Evolutionary conservation across 2,888 invertebrate genomes (phyloP), one percentile per base, ranked within the genome.

Genomic region (Scaptomyza reducta): DNA sequence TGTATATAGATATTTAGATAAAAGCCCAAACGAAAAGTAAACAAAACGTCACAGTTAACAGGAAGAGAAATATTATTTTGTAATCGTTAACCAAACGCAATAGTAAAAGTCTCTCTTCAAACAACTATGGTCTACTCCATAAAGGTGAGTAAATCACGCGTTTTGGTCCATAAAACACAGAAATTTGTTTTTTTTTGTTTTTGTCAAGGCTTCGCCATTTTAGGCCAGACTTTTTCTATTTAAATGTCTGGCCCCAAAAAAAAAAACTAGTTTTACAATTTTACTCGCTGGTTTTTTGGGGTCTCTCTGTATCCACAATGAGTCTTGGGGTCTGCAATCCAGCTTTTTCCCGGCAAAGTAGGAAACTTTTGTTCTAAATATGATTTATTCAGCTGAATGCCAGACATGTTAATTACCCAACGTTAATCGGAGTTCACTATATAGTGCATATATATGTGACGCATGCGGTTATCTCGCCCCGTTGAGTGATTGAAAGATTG

Each of bases 71-170:
- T 16, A 46, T 13, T 27, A 33, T 50, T 29, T 6, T 31, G 38
- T 25, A 14, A 45, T 33, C 49, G 14, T 40, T 40, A 45, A 45
- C 25, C 3, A 11, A 27, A 9, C 25, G 14, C 16, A 44, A 59
- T 29, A 55, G 60, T 50, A 49, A 33, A 7, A 40, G 40, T n/a
- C 16, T 13, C 25, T 50, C 16, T 33, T 53, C 22, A 22, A 72
- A 64, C 49, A 41, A 64, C 49, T 40, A 88, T 88, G 88, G 88
- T 74, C 31, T 89, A 88, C 60, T 84, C 89, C 67, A 73, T 89
- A 67, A 89, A 84, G 89, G 88, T 88, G 70, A 84, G 77, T 61
- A 46, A n/a, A n/a, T 13, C 40, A 57, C 40, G 42, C 44, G 40
- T 45, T 50, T 60, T 41, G 27, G 13, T 22, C 22, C 33, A 22